phyloP scores from a whole-genome alignment of 2,888 invertebrate species.

The Rhogogaster chlorosoma region DNA sequence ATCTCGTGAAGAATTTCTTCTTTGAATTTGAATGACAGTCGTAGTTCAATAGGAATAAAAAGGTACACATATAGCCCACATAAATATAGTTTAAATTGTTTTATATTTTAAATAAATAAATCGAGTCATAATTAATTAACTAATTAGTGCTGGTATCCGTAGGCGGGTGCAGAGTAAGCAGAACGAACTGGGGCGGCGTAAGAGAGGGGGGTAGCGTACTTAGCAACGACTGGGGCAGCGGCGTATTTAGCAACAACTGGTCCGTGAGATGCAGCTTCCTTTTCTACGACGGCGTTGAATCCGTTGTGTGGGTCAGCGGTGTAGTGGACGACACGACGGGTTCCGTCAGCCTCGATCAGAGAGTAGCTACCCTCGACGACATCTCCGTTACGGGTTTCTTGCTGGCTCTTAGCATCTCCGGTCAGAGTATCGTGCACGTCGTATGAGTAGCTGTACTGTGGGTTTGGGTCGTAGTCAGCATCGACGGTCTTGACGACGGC shows the following conservation, averaged over 20 bases:
- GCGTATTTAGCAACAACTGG: conserved; percentile 53
- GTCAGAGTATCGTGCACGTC: conserved; percentile 66
- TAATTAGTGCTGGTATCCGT: conserved; percentile 73
- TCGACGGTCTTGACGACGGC: conserved; percentile 63
- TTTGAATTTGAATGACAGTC: not conserved
- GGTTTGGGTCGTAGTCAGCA: conserved; percentile 65
- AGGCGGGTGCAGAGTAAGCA: conserved; percentile 53
- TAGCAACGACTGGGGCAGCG: conserved; percentile 57
- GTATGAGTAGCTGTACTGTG: conserved; percentile 68
- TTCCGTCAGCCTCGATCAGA: conserved; percentile 61
- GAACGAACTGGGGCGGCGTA: conserved; percentile 34
- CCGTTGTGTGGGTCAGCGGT: conserved; percentile 58
- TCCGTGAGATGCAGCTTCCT: conserved; percentile 58
- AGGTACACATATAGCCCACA: not conserved
- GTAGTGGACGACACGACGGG: conserved; percentile 62
- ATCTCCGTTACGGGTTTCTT: conserved; percentile 66
- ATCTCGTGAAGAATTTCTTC: not conserved
- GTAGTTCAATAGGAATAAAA: not conserved
- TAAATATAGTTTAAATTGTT: not conserved
- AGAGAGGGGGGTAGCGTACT: conserved; percentile 56
- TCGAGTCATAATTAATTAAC: conserved; percentile 76
- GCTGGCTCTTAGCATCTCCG: conserved; percentile 66
- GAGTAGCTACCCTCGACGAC: conserved; percentile 67
- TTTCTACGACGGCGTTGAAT: conserved; percentile 68
- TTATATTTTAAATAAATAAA: conserved; percentile 55